These are phyloP conservation scores for Spilogale gracilis DNA, from an alignment of 2,113 vertebrate species.

Conservation along the genomic window DNA sequence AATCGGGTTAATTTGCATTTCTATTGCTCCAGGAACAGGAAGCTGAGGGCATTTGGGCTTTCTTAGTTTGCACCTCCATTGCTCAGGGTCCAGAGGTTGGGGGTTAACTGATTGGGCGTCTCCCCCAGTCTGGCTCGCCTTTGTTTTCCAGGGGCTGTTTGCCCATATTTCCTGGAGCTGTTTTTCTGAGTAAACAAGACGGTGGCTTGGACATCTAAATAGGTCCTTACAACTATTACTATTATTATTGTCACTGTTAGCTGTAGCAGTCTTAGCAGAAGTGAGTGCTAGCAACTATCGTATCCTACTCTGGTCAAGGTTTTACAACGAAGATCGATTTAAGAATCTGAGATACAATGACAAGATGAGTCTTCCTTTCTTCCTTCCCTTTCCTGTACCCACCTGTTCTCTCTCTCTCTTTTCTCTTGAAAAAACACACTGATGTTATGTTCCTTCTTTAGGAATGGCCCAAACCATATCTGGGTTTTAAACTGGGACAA, in stretches of 20 bases:
- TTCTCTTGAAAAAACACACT: background rate
- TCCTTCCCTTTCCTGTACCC: background rate
- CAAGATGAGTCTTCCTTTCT: background rate
- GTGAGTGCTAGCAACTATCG: constrained; percentile 1
- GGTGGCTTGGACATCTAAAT: too few relatives aligned
- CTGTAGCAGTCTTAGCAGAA: background rate
- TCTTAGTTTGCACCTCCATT: too few relatives aligned
- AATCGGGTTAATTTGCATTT: too few relatives aligned
- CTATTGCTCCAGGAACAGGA: too few relatives aligned
- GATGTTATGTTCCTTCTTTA: background rate
- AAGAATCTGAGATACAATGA: background rate
- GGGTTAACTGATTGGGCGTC: too few relatives aligned
- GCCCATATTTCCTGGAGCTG: too few relatives aligned
- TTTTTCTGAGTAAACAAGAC: too few relatives aligned
- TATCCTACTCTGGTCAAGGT: background rate
- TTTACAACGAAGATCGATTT: constrained; percentile 27
- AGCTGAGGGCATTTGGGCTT: too few relatives aligned
- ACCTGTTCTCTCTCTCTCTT: background rate
- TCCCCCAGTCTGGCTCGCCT: too few relatives aligned
- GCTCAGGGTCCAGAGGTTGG: too few relatives aligned
- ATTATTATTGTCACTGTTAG: background rate
- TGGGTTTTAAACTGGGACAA: background rate
- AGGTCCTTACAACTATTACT: background rate
- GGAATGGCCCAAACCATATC: background rate
- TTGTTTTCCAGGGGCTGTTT: too few relatives aligned